A percentile compares a stretch with the other conserved stretches of the same genome.
These are phyloP conservation scores for Agrotis puta DNA, from an alignment of 2,888 invertebrate species.

Conservation along the genomic window DNA sequence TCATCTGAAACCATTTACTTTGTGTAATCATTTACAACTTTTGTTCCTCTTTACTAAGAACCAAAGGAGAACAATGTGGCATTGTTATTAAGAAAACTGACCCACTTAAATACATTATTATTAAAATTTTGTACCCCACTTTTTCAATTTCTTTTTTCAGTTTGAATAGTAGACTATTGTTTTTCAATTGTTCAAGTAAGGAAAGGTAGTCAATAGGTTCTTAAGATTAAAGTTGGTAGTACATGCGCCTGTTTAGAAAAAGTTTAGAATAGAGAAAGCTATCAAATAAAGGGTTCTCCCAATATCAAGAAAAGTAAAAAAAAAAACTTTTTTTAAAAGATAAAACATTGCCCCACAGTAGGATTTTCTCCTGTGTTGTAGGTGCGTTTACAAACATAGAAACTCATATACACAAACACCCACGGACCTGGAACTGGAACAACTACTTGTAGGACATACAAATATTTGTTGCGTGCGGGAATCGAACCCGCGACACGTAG, in stretches of 20 bases:
- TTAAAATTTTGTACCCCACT: background rate
- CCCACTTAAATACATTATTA: background rate
- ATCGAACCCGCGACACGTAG: no score
- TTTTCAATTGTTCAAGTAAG: background rate
- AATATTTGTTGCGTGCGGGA: no score
- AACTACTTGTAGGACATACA: no score
- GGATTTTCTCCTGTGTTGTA: no score
- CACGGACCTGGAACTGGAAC: no score
- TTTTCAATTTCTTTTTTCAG: background rate
- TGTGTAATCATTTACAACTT: background rate
- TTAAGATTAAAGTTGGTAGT: background rate
- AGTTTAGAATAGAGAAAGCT: background rate
- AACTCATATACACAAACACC: no score
- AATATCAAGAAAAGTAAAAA: background rate
- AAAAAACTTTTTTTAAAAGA: no score
- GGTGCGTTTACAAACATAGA: no score
- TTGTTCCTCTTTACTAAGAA: no score
- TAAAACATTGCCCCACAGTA: no score
- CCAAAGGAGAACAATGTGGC: background rate
- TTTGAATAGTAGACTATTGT: background rate
- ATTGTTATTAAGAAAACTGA: background rate
- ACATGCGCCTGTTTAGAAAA: background rate
- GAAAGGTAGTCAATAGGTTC: background rate
- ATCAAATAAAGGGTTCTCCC: background rate
- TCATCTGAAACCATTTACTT: constrained; percentile 6